Evolutionary conservation across 2,888 invertebrate species (phyloP), one percentile per base, ranked within the genome.

Genomic region (Drosophila aldrichi): DNA sequence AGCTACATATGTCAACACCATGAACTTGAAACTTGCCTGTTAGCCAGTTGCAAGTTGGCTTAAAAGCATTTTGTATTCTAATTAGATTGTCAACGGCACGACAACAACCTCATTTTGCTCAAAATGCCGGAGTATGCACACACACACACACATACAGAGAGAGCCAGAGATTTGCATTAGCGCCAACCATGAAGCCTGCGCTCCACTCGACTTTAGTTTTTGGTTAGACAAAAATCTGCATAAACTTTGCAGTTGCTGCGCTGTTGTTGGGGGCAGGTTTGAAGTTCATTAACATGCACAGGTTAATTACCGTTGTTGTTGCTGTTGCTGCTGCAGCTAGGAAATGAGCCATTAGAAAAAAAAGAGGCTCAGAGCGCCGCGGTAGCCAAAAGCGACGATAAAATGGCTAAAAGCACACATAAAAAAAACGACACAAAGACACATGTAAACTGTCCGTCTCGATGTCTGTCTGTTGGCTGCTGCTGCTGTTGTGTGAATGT

Each of bases 81-180:
- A 91, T 91, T 91, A 91, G 92, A 92, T 91, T 91, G 91, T 92
- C 91, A 90, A 88, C 82, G 87, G 90, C 90, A 90, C 91, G 90
- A 91, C 91, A 91, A 91, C 91, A 90, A 91, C 91, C 90, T 90
- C 90, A 91, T 90, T 90, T 90, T 82, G 90, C 74, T 74, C 74
- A 89, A 90, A 90, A 86, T 87, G 84, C 72, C 82, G 22, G 38
- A 55, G 69, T 22, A 18, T 18, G 74, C 59, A 65, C 60, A 73
- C 55, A 51, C 41, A 41, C 41, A 41, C 41, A 41, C n/a, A 40
- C n/a, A 40, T n/a, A 40, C n/a, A 40, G 8, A n/a, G 7, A 38
- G 6, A 32, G 58, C 59, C n/a, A 36, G 58, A 77, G 85, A 89
- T 90, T 87, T 89, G 90, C 87, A 90, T 90, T 87, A 87, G 87